These are phyloP conservation scores for Miniopterus natalensis DNA, from an alignment of 2,113 vertebrate species.

Conservation along the genomic window DNA sequence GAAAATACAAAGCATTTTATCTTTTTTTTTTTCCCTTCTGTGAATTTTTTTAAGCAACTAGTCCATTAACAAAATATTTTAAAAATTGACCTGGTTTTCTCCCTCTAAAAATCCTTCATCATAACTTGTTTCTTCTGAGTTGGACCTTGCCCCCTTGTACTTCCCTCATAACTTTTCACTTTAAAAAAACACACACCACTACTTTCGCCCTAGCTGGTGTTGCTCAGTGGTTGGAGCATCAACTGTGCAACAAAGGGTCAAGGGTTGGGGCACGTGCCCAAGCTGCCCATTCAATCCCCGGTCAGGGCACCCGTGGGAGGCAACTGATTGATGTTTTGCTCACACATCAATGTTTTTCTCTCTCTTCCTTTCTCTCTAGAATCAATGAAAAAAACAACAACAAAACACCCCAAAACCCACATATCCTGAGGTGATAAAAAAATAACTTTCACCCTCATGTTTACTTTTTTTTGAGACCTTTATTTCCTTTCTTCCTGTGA, in stretches of 20 bases:
- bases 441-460: neutral
- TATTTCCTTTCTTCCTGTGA: conserved; percentile 33
- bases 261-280: neutral
- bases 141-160: neutral
- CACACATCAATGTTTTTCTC: neutral
- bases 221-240: too few relatives aligned
- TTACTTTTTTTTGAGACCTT: conserved; percentile 51
- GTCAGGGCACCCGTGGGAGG: neutral
- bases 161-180: neutral
- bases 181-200: neutral
- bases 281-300: neutral
- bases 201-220: neutral
- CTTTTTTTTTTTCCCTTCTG: conserved; percentile 27
- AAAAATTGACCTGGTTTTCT: neutral
- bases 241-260: too few relatives aligned
- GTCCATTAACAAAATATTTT: neutral
- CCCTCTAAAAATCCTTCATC: conserved; percentile 6
- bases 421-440: neutral
- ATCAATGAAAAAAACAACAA: neutral
- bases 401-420: too few relatives aligned
- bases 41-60: neutral
- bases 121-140: conserved; percentile 19
- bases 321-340: neutral
- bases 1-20: conserved; percentile 31
- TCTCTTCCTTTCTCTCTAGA: neutral